Conservation (phyloP, 2,888 invertebrate genomes). For the Leptura quadrifasciata region DNA sequence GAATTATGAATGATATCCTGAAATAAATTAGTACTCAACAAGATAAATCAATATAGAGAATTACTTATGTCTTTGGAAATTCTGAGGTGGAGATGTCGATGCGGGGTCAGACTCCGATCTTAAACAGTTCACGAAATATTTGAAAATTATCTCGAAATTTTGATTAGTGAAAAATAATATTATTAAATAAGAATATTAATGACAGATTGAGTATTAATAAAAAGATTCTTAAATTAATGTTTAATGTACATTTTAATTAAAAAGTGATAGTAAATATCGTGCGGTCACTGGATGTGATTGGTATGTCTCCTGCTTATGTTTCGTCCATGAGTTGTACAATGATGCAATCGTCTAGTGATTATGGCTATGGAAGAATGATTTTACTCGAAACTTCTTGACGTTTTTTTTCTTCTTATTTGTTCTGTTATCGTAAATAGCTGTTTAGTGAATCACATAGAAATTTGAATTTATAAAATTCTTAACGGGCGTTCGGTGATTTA, state of each 20-base stretch:
- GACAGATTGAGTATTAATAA: too few species aligned
- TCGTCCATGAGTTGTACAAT: neutral
- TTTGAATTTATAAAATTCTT: too few species aligned
- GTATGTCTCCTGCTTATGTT: neutral
- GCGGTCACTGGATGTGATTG: neutral
- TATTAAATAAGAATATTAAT: too few species aligned
- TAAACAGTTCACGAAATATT: neutral
- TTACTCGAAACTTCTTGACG: neutral
- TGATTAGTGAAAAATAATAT: neutral
- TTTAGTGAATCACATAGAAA: neutral
- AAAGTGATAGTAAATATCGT: neutral
- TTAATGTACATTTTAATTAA: neutral
- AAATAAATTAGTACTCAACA: neutral
- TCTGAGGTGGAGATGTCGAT: neutral
- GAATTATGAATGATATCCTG: constrained; percentile 44
- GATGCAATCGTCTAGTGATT: neutral
- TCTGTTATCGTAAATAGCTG: neutral
- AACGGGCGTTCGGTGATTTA: too few species aligned
- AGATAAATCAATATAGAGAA: constrained; percentile 18
- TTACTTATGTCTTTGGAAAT: neutral
- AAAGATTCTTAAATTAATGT: too few species aligned
- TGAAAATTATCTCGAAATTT: neutral
- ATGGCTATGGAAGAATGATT: neutral
- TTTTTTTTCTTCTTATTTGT: neutral
- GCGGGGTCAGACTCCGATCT: neutral